Evolutionary conservation across 1,140 invertebrate species (phyloP).

Genomic region (Dufourea novaeangliae): DNA sequence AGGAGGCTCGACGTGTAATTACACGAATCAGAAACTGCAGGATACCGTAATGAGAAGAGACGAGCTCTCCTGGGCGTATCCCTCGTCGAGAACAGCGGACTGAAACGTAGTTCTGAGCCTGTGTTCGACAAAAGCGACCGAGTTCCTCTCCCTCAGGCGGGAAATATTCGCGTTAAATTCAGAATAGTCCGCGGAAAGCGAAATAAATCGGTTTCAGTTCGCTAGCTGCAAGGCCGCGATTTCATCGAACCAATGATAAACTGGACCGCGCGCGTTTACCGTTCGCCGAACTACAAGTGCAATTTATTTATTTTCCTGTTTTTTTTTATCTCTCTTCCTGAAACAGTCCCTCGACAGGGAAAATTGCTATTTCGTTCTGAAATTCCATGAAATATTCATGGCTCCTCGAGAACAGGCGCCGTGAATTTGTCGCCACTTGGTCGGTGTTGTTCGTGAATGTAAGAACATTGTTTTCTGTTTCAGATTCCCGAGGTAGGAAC

Average conservation of each 20-base stretch:
- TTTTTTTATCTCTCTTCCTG: no score
- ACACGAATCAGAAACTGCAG: conserved; percentile 4
- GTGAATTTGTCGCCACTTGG: no score
- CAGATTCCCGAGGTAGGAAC: conserved; percentile 27
- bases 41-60: conserved; percentile 11
- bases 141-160: neutral
- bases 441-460: neutral
- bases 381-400: no score
- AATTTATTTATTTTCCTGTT: no score
- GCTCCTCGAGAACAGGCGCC: no score
- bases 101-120: neutral
- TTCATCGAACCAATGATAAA: no score
- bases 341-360: no score
- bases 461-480: conserved; percentile 7
- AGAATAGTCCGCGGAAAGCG: no score
- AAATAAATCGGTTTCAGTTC: neutral
- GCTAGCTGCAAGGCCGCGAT: no score
- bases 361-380: no score
- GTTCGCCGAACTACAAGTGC: no score
- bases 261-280: no score
- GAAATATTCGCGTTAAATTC: neutral
- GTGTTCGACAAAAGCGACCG: neutral
- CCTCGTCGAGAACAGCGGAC: neutral
- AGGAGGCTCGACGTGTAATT: conserved; percentile 4
- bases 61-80: neutral